Percentiles rank a stretch among this genome's conserved stretches.
Conservation (phyloP, 2,797 vertebrate species). For the Tapirus indicus region DNA sequence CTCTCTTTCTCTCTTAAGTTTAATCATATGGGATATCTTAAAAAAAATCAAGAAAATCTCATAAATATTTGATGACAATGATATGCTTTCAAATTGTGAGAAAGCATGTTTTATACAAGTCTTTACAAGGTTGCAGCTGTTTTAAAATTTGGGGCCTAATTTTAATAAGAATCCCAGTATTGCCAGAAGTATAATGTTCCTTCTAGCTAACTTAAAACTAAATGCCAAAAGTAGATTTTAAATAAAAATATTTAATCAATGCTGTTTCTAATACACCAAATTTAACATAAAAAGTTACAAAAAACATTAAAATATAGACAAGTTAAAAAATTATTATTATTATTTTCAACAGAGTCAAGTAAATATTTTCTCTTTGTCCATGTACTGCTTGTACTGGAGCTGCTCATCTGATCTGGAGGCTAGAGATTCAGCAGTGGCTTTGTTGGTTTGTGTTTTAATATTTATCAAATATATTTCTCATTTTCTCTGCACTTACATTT, state of each 20-base stretch:
- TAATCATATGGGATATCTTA: conserved; percentile 17
- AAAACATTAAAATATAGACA: conserved; percentile 25
- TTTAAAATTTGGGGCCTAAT: conserved; percentile 16
- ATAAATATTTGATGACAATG: conserved; percentile 22
- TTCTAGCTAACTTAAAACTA: conserved; percentile 46
- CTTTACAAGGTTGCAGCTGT: neutral
- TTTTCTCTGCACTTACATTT: conserved; percentile 20
- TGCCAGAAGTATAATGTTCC: neutral
- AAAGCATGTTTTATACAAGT: neutral
- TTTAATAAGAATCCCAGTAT: conserved; percentile 40
- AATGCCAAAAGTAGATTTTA: conserved; percentile 24
- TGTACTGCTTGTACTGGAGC: neutral
- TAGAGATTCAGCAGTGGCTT: neutral
- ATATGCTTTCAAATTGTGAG: conserved; percentile 48
- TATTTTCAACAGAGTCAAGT: neutral
- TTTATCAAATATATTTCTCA: conserved; percentile 19
- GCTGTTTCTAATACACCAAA: conserved; percentile 29
- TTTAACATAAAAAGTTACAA: conserved; percentile 26
- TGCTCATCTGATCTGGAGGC: neutral
- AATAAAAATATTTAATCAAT: conserved; percentile 41
- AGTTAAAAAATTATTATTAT: neutral
- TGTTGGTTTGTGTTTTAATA: neutral
- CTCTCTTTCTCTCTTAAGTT: neutral
- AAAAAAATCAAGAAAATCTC: neutral
- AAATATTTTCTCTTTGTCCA: neutral